phyloP scores from a whole-genome alignment of 2,113 vertebrate species.

The Fukomys damarensis region DNA sequence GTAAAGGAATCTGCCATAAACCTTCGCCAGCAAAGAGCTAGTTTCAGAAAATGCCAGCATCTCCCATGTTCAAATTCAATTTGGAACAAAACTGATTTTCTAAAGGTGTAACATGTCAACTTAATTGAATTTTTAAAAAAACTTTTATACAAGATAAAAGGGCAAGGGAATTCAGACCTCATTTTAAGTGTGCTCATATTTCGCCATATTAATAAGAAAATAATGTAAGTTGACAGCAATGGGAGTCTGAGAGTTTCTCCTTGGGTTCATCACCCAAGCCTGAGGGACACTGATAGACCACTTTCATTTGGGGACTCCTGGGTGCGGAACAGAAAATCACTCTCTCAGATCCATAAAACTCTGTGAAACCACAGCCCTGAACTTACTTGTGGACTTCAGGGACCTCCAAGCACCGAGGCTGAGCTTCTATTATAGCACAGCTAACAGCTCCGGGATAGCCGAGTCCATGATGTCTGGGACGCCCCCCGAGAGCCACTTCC shows the following conservation, averaged over 20 bases:
- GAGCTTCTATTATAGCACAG: rapidly evolving
- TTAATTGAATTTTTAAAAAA: too few species aligned
- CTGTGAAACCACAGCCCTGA: not conserved
- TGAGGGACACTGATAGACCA: not conserved
- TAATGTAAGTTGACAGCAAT: not conserved
- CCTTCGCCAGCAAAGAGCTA: not conserved
- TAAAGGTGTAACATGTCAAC: not conserved
- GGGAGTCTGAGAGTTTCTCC: not conserved
- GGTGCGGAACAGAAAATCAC: not conserved
- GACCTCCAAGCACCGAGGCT: rapidly evolving
- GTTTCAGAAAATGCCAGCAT: not conserved
- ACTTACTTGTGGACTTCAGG: not conserved
- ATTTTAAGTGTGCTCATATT: not conserved
- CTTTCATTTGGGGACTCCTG: not conserved
- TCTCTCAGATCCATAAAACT: not conserved
- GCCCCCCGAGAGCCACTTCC: rapidly evolving
- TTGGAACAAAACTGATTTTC: not conserved
- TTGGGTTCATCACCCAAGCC: not conserved
- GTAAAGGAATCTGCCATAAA: rapidly evolving
- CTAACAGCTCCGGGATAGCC: not conserved
- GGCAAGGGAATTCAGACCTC: not conserved
- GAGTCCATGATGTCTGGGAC: rapidly evolving
- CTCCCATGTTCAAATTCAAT: rapidly evolving
- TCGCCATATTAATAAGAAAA: not conserved
- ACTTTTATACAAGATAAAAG: not conserved